phyloP scores from a whole-genome alignment of 2,888 invertebrate species.

The Beris morrisii region DNA sequence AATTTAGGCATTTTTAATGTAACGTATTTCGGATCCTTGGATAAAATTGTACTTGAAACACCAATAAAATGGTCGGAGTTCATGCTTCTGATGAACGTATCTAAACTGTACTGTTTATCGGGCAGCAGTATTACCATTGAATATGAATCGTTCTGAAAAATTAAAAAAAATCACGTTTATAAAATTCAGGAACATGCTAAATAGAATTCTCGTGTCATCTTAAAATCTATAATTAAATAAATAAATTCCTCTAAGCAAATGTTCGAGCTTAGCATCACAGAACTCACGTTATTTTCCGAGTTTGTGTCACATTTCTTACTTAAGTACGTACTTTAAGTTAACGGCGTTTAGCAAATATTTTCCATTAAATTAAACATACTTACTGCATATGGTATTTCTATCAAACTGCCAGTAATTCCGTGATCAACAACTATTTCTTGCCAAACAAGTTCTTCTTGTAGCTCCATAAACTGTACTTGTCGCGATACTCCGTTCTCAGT shows the following conservation, averaged over 20 bases:
- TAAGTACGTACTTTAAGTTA: no score
- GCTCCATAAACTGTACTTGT: slow-evolving; percentile 45
- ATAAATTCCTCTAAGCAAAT: no score
- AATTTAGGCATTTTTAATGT: slow-evolving; percentile 43
- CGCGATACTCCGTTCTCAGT: slow-evolving; percentile 58
- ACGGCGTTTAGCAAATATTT: no score
- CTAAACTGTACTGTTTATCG: slow-evolving; percentile 47
- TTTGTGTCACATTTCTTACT: no score
- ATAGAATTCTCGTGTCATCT: background rate
- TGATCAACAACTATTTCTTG: slow-evolving; percentile 57
- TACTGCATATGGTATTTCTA: slow-evolving; percentile 71
- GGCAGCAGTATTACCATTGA: slow-evolving; percentile 59
- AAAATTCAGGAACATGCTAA: background rate
- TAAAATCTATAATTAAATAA: background rate
- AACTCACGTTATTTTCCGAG: no score
- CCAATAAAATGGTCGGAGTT: slow-evolving; percentile 48
- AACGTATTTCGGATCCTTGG: slow-evolving; percentile 19
- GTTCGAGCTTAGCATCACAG: no score
- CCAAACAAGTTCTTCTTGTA: slow-evolving; percentile 33
- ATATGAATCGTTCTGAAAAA: slow-evolving; percentile 57
- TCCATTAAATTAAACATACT: slow-evolving; percentile 33
- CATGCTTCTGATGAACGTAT: slow-evolving; percentile 48
- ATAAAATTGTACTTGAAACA: slow-evolving; percentile 39
- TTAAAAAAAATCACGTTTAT: background rate
- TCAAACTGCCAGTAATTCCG: slow-evolving; percentile 64